A percentile compares a stretch with the other conserved stretches of the same genome.
These are phyloP conservation scores for Ptychochromis oligacanthus DNA, from an alignment of 2,113 vertebrate genomes.

Conservation along the genomic window DNA sequence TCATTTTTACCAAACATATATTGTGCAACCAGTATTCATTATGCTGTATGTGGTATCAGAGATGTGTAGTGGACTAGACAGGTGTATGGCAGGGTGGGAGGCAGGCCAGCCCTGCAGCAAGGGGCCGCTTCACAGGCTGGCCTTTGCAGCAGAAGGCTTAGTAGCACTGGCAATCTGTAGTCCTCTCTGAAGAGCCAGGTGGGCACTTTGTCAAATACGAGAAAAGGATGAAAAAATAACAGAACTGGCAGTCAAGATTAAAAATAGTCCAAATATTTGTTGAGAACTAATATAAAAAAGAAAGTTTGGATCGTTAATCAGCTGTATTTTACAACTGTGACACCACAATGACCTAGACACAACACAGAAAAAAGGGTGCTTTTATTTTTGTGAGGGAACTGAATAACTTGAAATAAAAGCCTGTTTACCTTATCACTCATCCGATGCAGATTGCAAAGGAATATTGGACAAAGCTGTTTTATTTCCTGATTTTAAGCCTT, in stretches of 20 bases:
- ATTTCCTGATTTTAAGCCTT: neutral
- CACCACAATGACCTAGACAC: neutral
- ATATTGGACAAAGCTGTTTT: neutral
- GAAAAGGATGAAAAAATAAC: neutral
- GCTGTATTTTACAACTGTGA: neutral
- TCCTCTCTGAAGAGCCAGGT: slow-evolving; percentile 29
- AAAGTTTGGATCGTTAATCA: neutral
- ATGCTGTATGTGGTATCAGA: neutral
- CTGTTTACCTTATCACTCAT: too few species aligned
- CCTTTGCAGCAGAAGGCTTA: slow-evolving; percentile 71
- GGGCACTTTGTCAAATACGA: slow-evolving; percentile 25
- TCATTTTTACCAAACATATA: neutral
- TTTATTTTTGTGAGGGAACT: slow-evolving; percentile 2
- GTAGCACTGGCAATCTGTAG: slow-evolving; percentile 58
- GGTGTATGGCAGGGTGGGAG: slow-evolving; percentile 67
- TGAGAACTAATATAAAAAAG: neutral
- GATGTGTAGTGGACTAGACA: slow-evolving; percentile 25
- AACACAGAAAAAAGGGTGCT: neutral
- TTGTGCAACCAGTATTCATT: neutral
- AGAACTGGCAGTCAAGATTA: neutral
- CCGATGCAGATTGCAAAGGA: too few species aligned
- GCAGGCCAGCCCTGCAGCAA: slow-evolving; percentile 80
- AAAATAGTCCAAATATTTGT: neutral
- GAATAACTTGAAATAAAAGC: neutral
- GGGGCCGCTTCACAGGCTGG: slow-evolving; percentile 57